Evolutionary conservation across 1,140 invertebrate genomes (phyloP), one percentile per base, ranked within the genome.

Genomic region (Nasonia vitripennis): DNA sequence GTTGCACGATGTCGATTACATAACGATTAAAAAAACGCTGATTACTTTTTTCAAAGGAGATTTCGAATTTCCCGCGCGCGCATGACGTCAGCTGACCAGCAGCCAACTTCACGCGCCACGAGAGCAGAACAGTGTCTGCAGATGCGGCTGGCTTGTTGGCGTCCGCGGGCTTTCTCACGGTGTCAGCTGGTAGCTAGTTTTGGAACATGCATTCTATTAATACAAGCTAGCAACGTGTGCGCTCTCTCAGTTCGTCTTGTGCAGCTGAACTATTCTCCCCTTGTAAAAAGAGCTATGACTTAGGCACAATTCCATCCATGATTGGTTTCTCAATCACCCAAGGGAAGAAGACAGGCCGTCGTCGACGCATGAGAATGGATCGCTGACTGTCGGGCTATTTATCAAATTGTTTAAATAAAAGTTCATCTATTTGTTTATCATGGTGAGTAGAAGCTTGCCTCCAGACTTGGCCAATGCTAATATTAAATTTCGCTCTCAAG

Each of bases 131-230:
- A 12, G 55, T 62, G 20, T 62, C 55, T 62, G 55, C 5, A 0
- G 2, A 34, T 27, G 27, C 27, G 34, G 34, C 55, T 7, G 55
- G 20, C 55, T 62, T 62, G 20, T 62, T 62, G 20, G 55, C 55
- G 55, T 62, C 23, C 23, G 70, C 51, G 78, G 62, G 27, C 31
- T 67, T 27, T 67, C n/a, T 41, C 14, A 68, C 62, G 1, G 62
- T 62, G 79, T 85, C 84, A 81, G 84, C 84, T 85, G 78, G 70
- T 86, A 86, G 85, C 83, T 88, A 84, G 68, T 87, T 89, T 90
- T 86, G 89, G 87, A 88, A 80, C 73, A 88, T 88, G 88, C 83
- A 87, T 87, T 87, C 88, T 89, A 89, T 89, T 89, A 89, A 88
- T 89, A 90, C 7, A 88, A 87, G 78, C 71, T 41, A 89, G 87